phyloP scores from a whole-genome alignment of 2,113 vertebrate genomes.

The Elgaria multicarinata region DNA sequence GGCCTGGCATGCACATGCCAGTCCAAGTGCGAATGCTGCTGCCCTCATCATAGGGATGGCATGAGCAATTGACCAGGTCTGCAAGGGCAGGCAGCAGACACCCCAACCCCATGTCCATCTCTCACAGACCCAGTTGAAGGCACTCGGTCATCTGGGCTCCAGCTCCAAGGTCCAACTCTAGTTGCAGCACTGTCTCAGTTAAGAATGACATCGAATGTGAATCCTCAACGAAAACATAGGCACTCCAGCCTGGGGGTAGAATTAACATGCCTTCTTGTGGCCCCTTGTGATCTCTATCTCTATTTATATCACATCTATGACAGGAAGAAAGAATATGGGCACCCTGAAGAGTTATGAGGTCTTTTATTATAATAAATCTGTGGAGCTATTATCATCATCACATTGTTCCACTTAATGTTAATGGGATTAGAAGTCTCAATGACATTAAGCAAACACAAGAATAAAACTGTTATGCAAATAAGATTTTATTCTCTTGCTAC shows the following conservation, averaged over 20 bases:
- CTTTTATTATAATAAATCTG: conserved; percentile 11
- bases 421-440: conserved; percentile 7
- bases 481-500: conserved; percentile 3
- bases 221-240: neutral
- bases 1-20: too few relatives aligned
- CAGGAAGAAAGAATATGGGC: neutral
- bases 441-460: conserved; percentile 3
- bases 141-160: too few relatives aligned
- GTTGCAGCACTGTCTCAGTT: too few relatives aligned
- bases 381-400: neutral
- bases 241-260: neutral
- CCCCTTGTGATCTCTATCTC: neutral
- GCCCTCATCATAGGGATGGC: too few relatives aligned
- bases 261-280: neutral
- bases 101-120: too few relatives aligned
- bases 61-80: too few relatives aligned
- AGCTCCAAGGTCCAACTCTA: too few relatives aligned
- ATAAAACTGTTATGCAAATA: conserved; percentile 20
- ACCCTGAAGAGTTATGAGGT: neutral
- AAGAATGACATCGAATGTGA: neutral
- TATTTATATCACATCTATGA: neutral
- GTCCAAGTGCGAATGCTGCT: too few relatives aligned
- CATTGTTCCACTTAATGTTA: neutral
- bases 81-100: too few relatives aligned
- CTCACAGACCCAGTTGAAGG: too few relatives aligned